Evolutionary conservation across 2,797 vertebrate species (phyloP), one percentile per base, ranked within the genome.

Genomic region (Sebastolobus alascanus): DNA sequence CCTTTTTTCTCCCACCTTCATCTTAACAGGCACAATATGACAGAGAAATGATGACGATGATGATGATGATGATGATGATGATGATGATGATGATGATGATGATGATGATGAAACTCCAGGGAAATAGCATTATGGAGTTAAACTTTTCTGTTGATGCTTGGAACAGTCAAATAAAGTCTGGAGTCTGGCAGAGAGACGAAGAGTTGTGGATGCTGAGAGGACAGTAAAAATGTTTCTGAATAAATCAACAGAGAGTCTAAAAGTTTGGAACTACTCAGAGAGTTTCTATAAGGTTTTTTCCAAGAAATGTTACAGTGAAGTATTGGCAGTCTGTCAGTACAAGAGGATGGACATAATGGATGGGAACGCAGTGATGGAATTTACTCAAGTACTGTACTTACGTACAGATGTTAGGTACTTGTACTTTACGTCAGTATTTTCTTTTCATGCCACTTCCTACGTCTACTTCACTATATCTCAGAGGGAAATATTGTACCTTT

Each of bases 41-140:
- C 25, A 25, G 25, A 25, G 25, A 25, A 25, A 25, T 25, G 25
- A 25, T 25, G 25, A 25, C 25, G 25, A 25, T 37, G 35, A 37
- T 37, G 35, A 37, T 10, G 33, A 8, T 8, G 35, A 10, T 10
- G 35, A 37, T 4, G 37, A 38, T 38, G 11, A 38, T 4, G 35
- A 37, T 10, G 35, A 37, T 10, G 35, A 37, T 0, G 35, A 38
- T 38, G 37, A 38, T 1, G 37, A 38, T 5, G 54, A 75, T 61
- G 83, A 79, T 70, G 81, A 67, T 79, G 84, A 80, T 73, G 82
- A 79, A 76, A 83, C 80, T 82, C n/a, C 33, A 50, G 65, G 80
- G 69, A 79, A 86, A 18, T 4, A 59, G 27, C 58, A 18, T 46
- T n/a, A 50, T 16, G 52, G 50, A 40, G 59, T 38, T 38, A 2